Evolutionary conservation across 2,888 invertebrate species (phyloP).

Genomic region (Meandrusa payeni): DNA sequence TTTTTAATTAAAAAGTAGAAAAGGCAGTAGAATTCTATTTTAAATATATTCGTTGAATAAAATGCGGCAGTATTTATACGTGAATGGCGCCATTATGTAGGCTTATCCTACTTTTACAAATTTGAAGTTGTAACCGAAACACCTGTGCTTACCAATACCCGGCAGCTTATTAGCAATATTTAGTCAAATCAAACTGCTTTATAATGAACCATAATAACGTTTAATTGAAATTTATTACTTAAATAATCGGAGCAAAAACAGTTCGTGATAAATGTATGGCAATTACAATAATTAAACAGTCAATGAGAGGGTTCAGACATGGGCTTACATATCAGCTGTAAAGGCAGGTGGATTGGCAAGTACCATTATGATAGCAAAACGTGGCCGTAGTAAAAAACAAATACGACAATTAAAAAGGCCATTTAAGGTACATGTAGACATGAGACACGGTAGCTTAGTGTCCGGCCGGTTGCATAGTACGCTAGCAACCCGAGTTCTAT

Average conservation of each 20-base stretch:
- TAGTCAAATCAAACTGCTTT: conserved; percentile 3
- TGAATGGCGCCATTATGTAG: no score
- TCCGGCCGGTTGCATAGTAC: no score
- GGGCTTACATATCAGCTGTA: conserved; percentile 40
- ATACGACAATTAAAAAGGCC: no score
- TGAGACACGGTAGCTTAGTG: no score
- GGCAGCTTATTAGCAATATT: not conserved
- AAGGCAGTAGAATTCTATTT: not conserved
- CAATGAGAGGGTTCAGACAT: conserved; percentile 33
- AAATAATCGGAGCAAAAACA: conserved; percentile 16
- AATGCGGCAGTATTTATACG: not conserved
- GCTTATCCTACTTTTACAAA: no score
- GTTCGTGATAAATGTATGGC: conserved; percentile 19
- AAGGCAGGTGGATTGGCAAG: conserved; percentile 39
- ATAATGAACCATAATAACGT: conserved; percentile 8
- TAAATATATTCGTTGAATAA: no score
- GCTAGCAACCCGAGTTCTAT: no score
- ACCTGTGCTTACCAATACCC: not conserved
- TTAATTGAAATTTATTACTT: conserved; percentile 20
- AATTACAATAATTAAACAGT: conserved; percentile 32
- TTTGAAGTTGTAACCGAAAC: not conserved
- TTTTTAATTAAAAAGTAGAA: not conserved
- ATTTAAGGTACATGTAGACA: no score
- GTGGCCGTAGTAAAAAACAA: no score
- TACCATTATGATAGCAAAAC: conserved; percentile 4